phyloP scores from a whole-genome alignment of 2,797 vertebrate genomes.

The Cirrhinus mrigala region DNA sequence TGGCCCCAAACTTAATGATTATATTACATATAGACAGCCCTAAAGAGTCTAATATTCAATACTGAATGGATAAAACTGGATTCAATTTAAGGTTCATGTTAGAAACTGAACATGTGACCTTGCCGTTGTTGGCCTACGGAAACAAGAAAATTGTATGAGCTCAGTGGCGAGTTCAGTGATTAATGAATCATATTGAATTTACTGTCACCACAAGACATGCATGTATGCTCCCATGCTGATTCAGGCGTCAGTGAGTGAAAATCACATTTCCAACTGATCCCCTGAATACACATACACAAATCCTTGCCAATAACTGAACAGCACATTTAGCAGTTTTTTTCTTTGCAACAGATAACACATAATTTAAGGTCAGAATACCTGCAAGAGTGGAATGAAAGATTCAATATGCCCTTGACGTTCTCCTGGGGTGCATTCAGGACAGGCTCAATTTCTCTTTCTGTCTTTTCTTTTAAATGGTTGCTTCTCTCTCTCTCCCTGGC shows the following conservation, averaged over 20 bases:
- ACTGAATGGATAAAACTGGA: background rate
- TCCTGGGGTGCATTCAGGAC: slow-evolving; percentile 50
- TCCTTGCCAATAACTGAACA: background rate
- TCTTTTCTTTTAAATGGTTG: slow-evolving; percentile 41
- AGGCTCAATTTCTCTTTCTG: slow-evolving; percentile 55
- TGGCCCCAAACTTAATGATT: background rate
- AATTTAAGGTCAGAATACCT: slow-evolving; percentile 36
- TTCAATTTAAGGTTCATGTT: background rate
- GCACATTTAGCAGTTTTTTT: slow-evolving; percentile 17
- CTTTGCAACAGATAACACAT: slow-evolving; percentile 41
- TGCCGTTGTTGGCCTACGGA: background rate
- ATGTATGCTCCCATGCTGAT: slow-evolving; percentile 9
- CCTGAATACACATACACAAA: slow-evolving; percentile 4
- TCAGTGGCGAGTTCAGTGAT: background rate
- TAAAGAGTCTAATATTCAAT: background rate
- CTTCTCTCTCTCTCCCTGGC: slow-evolving; percentile 26
- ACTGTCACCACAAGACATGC: background rate
- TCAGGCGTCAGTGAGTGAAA: slow-evolving; percentile 9
- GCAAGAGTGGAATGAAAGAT: slow-evolving; percentile 37
- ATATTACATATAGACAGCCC: background rate
- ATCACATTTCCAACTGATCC: slow-evolving; percentile 15
- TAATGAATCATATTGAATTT: slow-evolving; percentile 6
- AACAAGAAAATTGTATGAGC: background rate
- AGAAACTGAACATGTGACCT: background rate
- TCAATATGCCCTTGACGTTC: slow-evolving; percentile 51